Base-by-base conservation (phyloP, 2,113 vertebrate genomes). In the Okapia johnstoni region DNA sequence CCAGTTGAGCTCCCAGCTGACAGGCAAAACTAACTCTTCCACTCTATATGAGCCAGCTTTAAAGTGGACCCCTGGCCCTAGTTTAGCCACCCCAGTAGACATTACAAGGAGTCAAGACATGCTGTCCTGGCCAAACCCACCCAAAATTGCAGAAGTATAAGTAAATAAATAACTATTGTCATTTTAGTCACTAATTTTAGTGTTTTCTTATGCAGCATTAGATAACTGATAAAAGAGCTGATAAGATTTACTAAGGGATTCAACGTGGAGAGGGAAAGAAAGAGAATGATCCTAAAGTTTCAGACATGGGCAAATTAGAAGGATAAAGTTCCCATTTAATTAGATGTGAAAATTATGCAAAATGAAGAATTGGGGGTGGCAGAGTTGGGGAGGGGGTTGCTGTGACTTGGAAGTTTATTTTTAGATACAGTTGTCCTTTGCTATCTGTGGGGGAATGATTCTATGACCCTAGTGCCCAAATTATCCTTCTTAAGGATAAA, bases 161-260 rank as follows among this genome's bases (percentile, higher is more conserved):
- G 46, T 81, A 97, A 92, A 92, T 57, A 87, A 17, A 77, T 36
- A 28, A 94, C 54, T 92, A 11, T 9, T 61, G 46, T 58, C 76
- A 36, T 77, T 87, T 92, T 66, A 86, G 77, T n/a, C 28, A 87
- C 46, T 93, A 70, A 60, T 87, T 87, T 90, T 79, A 70, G 26
- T 70, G 21, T 92, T 95, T 95, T 92, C 52, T 81, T 90, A 91
- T 46, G 36, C 25, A 89, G 57, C 46, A 76, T 79, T 88, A 95
- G 28, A 50, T 88, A 77, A 66, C 40, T 87, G 40, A 92, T 48
- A 30, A 7, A 94, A 94, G 52, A 80, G 17, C 16, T 66, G 46
- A 93, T 33, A 95, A 77, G 36, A 79, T 61, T 83, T 94, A 28
- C 46, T 86, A 26, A 90, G 80, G 52, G 16, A 95, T 48, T 97